Percentiles rank a stretch among this genome's conserved stretches.
Evolutionary conservation across 2,888 invertebrate species (phyloP).

Genomic region (Cinara cedri): DNA sequence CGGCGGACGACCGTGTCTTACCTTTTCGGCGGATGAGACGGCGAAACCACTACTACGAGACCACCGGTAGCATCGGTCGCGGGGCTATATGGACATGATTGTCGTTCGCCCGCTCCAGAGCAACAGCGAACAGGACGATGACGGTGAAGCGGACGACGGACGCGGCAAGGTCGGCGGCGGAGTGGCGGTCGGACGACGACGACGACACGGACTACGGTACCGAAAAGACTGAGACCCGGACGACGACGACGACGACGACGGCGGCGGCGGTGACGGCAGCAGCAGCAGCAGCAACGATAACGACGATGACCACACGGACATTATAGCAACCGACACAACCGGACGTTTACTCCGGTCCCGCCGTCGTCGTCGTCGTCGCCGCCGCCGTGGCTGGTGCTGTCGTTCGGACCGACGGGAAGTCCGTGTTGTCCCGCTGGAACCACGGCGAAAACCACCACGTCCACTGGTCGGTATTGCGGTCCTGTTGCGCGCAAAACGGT

Average conservation of each 20-base stretch:
- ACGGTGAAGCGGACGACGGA: background rate
- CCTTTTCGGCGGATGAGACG: conserved; percentile 21
- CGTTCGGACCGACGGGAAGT: background rate
- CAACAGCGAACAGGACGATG: background rate
- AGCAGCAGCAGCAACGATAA: background rate
- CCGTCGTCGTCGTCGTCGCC: conserved; percentile 9
- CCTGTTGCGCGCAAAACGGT: background rate
- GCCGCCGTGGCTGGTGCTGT: background rate
- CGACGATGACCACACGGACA: conserved; percentile 45
- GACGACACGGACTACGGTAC: conserved; percentile 2
- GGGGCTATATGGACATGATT: conserved; percentile 36
- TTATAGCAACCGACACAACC: conserved; percentile 19
- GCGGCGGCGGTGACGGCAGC: background rate
- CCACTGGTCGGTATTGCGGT: background rate
- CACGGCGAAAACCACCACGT: background rate
- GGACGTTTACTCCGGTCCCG: conserved; percentile 34
- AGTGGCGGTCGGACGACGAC: background rate
- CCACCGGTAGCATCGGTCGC: background rate
- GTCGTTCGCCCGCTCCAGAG: conserved; percentile 8
- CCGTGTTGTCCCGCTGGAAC: background rate
- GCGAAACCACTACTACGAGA: conserved; percentile 10
- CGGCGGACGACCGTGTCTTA: background rate
- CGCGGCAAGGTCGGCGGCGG: background rate
- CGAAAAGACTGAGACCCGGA: background rate
- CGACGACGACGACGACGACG: background rate